Conservation (phyloP, 2,888 invertebrate species). For the Notocelia uddmanniana region DNA sequence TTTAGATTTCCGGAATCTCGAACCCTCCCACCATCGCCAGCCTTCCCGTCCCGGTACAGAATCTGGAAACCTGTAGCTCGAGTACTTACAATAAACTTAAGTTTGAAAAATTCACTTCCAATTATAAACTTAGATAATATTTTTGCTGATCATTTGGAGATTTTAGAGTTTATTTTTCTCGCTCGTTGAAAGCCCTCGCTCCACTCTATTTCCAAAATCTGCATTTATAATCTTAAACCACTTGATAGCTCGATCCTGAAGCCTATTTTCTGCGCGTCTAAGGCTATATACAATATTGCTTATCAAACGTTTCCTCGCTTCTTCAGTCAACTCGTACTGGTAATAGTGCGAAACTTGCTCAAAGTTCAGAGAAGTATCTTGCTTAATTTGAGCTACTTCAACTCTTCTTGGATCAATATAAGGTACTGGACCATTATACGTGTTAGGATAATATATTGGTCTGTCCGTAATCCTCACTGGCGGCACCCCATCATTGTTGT, state of each 20-base stretch:
- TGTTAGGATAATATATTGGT: conserved; percentile 97
- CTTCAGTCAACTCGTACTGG: conserved; percentile 91
- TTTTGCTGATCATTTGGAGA: background rate
- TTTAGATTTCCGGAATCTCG: too few relatives aligned
- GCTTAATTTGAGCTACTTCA: conserved; percentile 78
- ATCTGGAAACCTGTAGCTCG: background rate
- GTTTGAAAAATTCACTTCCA: too few relatives aligned
- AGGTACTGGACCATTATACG: conserved; percentile 92
- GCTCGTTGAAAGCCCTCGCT: conserved; percentile 52
- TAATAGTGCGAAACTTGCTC: conserved; percentile 92
- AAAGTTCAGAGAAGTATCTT: conserved; percentile 94
- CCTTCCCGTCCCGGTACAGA: background rate
- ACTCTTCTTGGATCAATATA: conserved; percentile 84
- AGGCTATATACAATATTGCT: conserved; percentile 91
- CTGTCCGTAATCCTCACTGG: conserved; percentile 90
- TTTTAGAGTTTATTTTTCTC: background rate
- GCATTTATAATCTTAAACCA: conserved; percentile 92
- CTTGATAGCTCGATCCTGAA: conserved; percentile 87
- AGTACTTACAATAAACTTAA: background rate
- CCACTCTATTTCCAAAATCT: conserved; percentile 88
- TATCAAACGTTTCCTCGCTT: conserved; percentile 89
- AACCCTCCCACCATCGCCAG: too few relatives aligned
- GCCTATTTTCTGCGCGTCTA: conserved; percentile 86
- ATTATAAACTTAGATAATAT: background rate
- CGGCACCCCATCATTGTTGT: conserved; percentile 93